Percentiles rank a stretch among this genome's conserved stretches.
Evolutionary conservation across 2,797 vertebrate species (phyloP).

Genomic region (Xiphophorus birchmanni): DNA sequence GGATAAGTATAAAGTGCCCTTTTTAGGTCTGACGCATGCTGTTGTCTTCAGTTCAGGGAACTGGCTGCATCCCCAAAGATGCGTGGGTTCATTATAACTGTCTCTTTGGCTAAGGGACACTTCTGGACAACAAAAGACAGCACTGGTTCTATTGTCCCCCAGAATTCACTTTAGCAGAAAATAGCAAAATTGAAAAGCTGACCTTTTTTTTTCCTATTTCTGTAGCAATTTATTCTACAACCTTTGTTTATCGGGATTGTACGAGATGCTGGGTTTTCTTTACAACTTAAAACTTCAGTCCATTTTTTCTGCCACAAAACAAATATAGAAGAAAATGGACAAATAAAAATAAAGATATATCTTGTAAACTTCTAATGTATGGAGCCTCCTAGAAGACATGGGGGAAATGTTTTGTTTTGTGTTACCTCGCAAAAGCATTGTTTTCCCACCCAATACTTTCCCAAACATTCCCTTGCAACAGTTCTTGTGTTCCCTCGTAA

Average conservation of each 20-base stretch:
- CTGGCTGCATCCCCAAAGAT: background rate
- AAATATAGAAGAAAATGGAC: background rate
- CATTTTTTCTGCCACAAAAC: background rate
- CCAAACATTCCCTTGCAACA: no score
- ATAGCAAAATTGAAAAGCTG: background rate
- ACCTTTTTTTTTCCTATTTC: background rate
- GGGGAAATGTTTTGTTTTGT: no score
- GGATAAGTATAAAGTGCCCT: background rate
- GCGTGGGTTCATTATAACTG: background rate
- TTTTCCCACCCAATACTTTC: no score
- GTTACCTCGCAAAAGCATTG: no score
- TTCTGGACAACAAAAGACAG: background rate
- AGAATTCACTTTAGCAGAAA: background rate
- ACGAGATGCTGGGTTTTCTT: background rate
- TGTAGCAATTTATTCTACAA: background rate
- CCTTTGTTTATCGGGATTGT: background rate
- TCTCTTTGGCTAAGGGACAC: background rate
- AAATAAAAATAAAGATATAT: background rate
- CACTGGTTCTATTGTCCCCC: background rate
- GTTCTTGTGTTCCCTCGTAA: no score
- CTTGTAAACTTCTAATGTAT: background rate
- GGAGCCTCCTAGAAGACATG: no score
- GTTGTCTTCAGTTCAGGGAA: background rate
- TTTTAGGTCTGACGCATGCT: background rate
- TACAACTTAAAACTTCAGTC: background rate